phyloP scores from a whole-genome alignment of 64 coral and sea anemone species.

The Platygyra sinensis region DNA sequence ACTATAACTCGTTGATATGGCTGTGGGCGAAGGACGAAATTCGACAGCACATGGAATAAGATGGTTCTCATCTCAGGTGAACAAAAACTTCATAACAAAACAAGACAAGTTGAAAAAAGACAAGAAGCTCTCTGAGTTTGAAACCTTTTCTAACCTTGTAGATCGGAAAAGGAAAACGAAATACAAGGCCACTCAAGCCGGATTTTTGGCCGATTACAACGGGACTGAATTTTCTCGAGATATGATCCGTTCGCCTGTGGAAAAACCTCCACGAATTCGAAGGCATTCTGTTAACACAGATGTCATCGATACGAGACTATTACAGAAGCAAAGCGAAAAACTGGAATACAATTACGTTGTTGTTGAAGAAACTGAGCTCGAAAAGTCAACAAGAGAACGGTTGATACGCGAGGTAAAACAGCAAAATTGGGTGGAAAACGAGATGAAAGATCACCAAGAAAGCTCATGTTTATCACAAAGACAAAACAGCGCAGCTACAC shows the following conservation, averaged over 20 bases:
- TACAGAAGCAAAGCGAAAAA: not conserved
- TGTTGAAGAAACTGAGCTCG: conserved; percentile 2
- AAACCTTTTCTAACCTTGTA: not conserved
- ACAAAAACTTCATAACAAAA: not conserved
- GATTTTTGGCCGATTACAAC: not conserved
- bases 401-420: conserved; percentile 10
- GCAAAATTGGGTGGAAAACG: conserved; percentile 14
- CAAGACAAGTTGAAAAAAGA: not conserved
- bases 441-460: not conserved
- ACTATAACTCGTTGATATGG: not conserved
- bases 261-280: conserved; percentile 13
- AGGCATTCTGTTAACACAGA: not conserved
- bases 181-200: not conserved
- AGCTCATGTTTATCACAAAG: not conserved
- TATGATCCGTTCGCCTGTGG: not conserved
- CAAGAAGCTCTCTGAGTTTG: not conserved
- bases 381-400: conserved; percentile 21
- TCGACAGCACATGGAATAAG: conserved; percentile 9
- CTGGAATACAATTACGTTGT: conserved; percentile 13
- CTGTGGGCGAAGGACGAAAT: conserved; percentile 13
- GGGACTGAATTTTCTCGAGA: not conserved
- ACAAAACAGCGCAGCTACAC: not conserved
- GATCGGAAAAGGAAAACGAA: not conserved
- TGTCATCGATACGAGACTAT: not conserved
- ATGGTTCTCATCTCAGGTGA: not conserved